Evolutionary conservation across 1,140 invertebrate genomes (phyloP), one percentile per base, ranked within the genome.

Genomic region (Plodia interpunctella): DNA sequence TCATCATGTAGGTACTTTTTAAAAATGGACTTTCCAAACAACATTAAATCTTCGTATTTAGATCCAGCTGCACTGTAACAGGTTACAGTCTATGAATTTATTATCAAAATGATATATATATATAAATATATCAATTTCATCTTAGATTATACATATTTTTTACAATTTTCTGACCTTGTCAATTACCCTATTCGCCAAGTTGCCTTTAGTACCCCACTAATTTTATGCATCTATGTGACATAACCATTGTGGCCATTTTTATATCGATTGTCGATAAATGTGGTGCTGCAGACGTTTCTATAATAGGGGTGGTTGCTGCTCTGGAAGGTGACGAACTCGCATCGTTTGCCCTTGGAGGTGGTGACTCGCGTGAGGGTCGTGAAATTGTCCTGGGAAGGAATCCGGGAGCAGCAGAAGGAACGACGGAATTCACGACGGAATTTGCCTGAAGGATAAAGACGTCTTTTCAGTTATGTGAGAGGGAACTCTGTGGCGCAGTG

Each of bases 381-480:
- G 44, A 73, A 74, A 18, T 70, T 72, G 8, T 86, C 80, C 6
- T 62, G 70, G 3, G 53, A 60, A 0, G 62, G 30, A 0, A 52
- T 55, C 0, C 60, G 32, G 0, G 73, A 58, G 57, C 92, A 93
- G 58, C 90, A 89, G 72, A 93, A 93, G 0, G 92, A 90, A 6
- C 92, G 90, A 6, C 86, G 91, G 68, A 94, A 94, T 72, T 93
- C 93, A 35, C 91, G 88, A 1, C 92, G 91, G 76, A 93, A 94
- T 87, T 94, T 93, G 21, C 92, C 93, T 94, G 88, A 51, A 20
- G 20, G 8, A 11, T 3, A 13, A 35, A 35, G 1, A 35, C 10
- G 32, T 35, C 10, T 30, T 5, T 30, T 30, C 28, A 30, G 10
- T 30, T n/a, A n/a, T n/a, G n/a, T n/a, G n/a, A n/a, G n/a, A 30